phyloP scores from a whole-genome alignment of 1,140 invertebrate species.

The Berghia stephanieae region DNA sequence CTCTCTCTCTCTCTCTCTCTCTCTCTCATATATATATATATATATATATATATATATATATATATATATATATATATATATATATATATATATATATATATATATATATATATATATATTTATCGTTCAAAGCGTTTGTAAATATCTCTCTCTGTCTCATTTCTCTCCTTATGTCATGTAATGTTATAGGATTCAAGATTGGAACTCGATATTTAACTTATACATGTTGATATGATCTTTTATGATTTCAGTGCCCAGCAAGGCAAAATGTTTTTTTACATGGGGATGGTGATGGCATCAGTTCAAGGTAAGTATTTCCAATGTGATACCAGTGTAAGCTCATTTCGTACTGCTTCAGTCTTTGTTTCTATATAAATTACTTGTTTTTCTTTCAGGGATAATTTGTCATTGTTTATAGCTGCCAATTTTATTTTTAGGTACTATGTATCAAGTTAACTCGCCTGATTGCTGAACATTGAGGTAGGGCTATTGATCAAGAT shows the following conservation, averaged over 20 bases:
- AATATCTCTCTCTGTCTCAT: too few species aligned
- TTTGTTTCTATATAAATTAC: neutral
- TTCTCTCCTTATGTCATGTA: too few species aligned
- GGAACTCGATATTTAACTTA: too few species aligned
- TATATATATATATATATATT: too few species aligned
- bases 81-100: too few species aligned
- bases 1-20: too few species aligned
- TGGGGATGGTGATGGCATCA: conserved; percentile 91
- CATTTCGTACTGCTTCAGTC: neutral
- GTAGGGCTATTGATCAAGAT: too few species aligned
- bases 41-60: too few species aligned
- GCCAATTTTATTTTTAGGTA: neutral
- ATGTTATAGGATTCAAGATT: too few species aligned
- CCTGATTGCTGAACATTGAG: neutral
- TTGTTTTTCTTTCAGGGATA: neutral
- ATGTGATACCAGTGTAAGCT: neutral
- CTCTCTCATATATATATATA: too few species aligned
- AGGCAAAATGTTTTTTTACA: conserved; percentile 96
- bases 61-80: too few species aligned
- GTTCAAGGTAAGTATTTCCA: conserved; percentile 79
- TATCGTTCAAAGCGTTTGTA: too few species aligned
- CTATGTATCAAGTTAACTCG: neutral
- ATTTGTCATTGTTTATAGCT: neutral
- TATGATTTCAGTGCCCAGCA: conserved; percentile 84
- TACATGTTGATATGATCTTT: conserved; percentile 34